These are phyloP conservation scores for Pharmacophagus antenor DNA, from an alignment of 2,888 invertebrate genomes.

Conservation along the genomic window DNA sequence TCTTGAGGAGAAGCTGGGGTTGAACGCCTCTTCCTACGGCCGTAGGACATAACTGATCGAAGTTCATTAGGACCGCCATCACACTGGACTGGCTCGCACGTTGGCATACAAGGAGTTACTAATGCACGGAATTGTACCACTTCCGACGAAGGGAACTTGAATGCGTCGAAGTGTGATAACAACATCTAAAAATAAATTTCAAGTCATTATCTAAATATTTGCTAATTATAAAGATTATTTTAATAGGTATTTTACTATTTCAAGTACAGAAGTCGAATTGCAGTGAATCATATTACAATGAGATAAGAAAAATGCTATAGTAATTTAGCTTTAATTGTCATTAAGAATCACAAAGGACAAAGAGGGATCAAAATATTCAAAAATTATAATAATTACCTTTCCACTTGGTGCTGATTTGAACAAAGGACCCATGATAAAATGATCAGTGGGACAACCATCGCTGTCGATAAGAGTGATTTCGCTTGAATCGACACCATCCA, in stretches of 20 bases:
- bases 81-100: slow-evolving; percentile 95
- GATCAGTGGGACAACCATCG: slow-evolving; percentile 95
- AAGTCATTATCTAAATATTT: neutral
- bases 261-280: too few species aligned
- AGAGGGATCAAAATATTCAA: neutral
- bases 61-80: slow-evolving; percentile 92
- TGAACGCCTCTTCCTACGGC: slow-evolving; percentile 88
- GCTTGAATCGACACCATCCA: slow-evolving; percentile 96
- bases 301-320: neutral
- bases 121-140: slow-evolving; percentile 97
- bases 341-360: neutral
- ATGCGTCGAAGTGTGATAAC: slow-evolving; percentile 95
- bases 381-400: slow-evolving; percentile 82
- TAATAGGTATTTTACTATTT: too few species aligned
- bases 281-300: too few species aligned
- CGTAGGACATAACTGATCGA: slow-evolving; percentile 90
- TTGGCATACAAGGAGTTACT: slow-evolving; percentile 96
- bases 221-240: neutral
- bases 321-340: too few species aligned
- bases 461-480: slow-evolving; percentile 96
- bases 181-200: slow-evolving; percentile 83
- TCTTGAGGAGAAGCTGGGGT: slow-evolving; percentile 82
- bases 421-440: slow-evolving; percentile 95
- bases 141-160: slow-evolving; percentile 97
- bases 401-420: slow-evolving; percentile 89